Conservation (phyloP, 1,140 invertebrate species). For the Drosophila albomicans region DNA sequence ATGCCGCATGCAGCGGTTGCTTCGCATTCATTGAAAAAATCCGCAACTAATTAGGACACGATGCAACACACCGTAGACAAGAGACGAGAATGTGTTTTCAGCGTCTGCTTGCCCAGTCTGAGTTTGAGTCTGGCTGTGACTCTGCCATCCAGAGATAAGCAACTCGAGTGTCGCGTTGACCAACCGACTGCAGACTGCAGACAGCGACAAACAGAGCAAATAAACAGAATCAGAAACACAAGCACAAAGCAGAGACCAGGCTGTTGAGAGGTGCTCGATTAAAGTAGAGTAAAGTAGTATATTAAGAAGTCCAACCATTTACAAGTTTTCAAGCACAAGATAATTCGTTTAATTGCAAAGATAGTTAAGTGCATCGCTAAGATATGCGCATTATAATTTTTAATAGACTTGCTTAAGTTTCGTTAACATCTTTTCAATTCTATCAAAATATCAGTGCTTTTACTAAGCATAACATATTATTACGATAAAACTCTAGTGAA, state of each 20-base stretch:
- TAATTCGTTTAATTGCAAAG: too few relatives aligned
- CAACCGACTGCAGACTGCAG: conserved; percentile 10
- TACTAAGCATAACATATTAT: neutral
- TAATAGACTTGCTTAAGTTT: neutral
- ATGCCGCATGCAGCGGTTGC: conserved; percentile 22
- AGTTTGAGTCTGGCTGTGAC: neutral
- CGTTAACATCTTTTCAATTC: too few relatives aligned
- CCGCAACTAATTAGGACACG: conserved; percentile 75
- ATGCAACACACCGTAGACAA: conserved; percentile 30
- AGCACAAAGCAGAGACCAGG: conserved; percentile 7
- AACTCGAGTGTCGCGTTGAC: conserved; percentile 43
- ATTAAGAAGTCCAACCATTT: neutral
- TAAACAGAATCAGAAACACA: conserved; percentile 45
- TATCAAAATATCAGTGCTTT: neutral
- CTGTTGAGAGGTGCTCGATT: neutral
- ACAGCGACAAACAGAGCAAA: conserved; percentile 37
- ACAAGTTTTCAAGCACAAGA: neutral
- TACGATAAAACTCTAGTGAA: too few relatives aligned
- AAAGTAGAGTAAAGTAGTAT: neutral
- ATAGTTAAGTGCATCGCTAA: too few relatives aligned
- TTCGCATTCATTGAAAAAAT: conserved; percentile 71
- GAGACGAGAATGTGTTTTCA: neutral
- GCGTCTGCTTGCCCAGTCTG: neutral
- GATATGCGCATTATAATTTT: too few relatives aligned
- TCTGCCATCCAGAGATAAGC: conserved; percentile 35